A percentile compares a stretch with the other conserved stretches of the same genome.
Evolutionary conservation across 2,113 vertebrate genomes (phyloP).

Genomic region (Riparia riparia): DNA sequence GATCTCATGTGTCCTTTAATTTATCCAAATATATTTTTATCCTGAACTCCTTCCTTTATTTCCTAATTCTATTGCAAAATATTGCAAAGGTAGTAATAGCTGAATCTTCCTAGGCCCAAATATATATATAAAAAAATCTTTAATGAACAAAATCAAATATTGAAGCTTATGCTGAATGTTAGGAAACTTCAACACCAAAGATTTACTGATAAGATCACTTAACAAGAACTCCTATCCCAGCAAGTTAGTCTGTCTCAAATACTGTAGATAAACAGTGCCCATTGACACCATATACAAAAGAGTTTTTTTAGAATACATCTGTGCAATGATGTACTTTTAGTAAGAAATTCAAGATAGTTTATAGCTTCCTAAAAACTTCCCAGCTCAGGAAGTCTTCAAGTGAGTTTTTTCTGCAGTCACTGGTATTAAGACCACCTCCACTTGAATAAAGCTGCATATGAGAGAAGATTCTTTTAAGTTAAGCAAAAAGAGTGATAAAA

Average conservation of each 20-base stretch:
- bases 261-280: background rate
- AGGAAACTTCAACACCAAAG: background rate
- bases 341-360: background rate
- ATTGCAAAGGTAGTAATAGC: background rate
- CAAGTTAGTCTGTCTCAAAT: background rate
- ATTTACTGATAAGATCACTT: background rate
- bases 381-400: background rate
- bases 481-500: background rate
- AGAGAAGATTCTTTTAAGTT: background rate
- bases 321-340: background rate
- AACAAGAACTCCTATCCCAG: background rate
- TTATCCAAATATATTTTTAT: background rate
- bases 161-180: background rate
- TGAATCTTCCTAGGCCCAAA: background rate
- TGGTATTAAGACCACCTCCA: background rate
- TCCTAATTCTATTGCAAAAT: background rate
- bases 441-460: background rate
- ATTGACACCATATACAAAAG: background rate
- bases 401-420: background rate
- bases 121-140: background rate
- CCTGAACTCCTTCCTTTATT: background rate
- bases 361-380: background rate
- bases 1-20: background rate
- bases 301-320: background rate
- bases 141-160: background rate